Conservation (phyloP, 2,113 vertebrate genomes). For the Paedocypris sp. region DNA sequence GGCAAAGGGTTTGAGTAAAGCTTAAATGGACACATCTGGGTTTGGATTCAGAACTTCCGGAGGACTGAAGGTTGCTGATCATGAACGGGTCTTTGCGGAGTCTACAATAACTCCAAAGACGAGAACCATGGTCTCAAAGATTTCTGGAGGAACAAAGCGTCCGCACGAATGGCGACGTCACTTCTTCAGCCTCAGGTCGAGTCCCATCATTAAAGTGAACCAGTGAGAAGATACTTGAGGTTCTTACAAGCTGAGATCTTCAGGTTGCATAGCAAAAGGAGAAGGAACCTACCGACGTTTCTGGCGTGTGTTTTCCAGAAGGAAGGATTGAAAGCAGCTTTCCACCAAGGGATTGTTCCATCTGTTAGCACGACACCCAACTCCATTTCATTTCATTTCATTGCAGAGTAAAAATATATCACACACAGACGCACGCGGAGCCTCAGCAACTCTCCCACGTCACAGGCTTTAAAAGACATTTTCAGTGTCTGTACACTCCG, state of each 20-base stretch:
- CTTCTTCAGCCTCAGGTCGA: too few relatives aligned
- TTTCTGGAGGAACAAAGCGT: too few relatives aligned
- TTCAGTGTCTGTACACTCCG: neutral
- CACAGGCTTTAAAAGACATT: neutral
- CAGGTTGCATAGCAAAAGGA: conserved; percentile 34
- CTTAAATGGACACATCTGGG: conserved; percentile 17
- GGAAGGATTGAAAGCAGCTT: conserved; percentile 21
- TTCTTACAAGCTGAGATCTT: conserved; percentile 18
- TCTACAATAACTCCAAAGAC: too few relatives aligned
- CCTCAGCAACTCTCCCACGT: neutral
- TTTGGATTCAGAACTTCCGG: neutral
- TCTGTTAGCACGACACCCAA: conserved; percentile 20
- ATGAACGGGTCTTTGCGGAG: too few relatives aligned
- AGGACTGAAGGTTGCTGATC: too few relatives aligned
- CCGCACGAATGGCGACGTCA: too few relatives aligned
- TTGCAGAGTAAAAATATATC: conserved; percentile 34
- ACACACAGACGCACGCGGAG: conserved; percentile 21
- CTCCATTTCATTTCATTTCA: conserved; percentile 15
- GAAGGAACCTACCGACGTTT: conserved; percentile 9
- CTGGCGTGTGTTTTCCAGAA: neutral
- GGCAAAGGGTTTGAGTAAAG: conserved; percentile 40
- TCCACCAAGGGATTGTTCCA: conserved; percentile 10
- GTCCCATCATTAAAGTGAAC: conserved; percentile 16
- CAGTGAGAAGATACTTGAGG: neutral
- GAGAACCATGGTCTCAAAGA: too few relatives aligned